Evolutionary conservation across 2,888 invertebrate species (phyloP).

Genomic region (Thecocarcelia acutangulata): DNA sequence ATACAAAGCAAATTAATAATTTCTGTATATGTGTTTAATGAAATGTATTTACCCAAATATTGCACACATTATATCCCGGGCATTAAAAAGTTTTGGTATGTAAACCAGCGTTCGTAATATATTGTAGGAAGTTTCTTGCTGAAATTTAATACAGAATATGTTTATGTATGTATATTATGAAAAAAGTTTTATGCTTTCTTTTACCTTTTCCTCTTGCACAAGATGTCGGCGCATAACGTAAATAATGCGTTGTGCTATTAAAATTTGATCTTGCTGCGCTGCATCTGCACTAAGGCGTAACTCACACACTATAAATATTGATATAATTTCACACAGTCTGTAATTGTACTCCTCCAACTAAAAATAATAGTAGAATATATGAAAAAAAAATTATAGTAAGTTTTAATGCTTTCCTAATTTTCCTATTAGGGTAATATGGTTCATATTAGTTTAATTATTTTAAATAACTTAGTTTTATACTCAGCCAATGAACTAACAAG

Average conservation of each 20-base stretch:
- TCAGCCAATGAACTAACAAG: too few relatives aligned
- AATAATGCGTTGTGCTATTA: slow-evolving; percentile 72
- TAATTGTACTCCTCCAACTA: slow-evolving; percentile 67
- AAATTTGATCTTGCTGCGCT: slow-evolving; percentile 66
- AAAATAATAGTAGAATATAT: slow-evolving; percentile 5
- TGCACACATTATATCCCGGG: slow-evolving; percentile 72
- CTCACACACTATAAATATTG: slow-evolving; percentile 75
- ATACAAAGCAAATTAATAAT: not conserved
- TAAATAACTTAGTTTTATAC: too few relatives aligned
- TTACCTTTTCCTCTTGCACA: slow-evolving; percentile 65
- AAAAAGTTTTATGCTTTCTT: too few relatives aligned
- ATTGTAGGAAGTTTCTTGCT: slow-evolving; percentile 55
- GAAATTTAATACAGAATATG: not conserved
- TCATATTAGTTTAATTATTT: too few relatives aligned
- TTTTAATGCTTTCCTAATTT: not conserved
- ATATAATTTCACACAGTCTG: slow-evolving; percentile 74
- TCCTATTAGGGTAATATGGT: too few relatives aligned
- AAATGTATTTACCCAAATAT: slow-evolving; percentile 72
- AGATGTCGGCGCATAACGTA: slow-evolving; percentile 72
- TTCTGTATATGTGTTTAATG: not conserved
- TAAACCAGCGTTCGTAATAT: slow-evolving; percentile 69
- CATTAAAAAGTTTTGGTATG: slow-evolving; percentile 74
- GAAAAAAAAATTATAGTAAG: not conserved
- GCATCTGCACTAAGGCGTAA: slow-evolving; percentile 72
- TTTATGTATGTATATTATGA: not conserved